Percentiles rank a stretch among this genome's conserved stretches.
These are phyloP conservation scores for Brachyhypopomus gauderio DNA, from an alignment of 2,113 vertebrate species.

Conservation along the genomic window DNA sequence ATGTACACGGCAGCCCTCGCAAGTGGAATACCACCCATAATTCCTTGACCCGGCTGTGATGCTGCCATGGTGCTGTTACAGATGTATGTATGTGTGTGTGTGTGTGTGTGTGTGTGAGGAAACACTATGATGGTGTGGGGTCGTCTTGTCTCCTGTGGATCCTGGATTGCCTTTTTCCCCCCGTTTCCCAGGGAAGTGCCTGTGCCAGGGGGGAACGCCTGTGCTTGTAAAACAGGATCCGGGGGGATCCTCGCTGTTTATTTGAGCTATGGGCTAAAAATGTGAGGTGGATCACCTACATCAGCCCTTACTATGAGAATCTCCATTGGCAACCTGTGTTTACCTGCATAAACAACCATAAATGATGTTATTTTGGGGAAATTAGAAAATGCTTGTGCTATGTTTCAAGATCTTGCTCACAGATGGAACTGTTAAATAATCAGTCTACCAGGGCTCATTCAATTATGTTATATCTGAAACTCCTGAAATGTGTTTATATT, in stretches of 20 bases:
- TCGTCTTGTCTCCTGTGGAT: slow-evolving; percentile 50
- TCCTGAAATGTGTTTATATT: background rate
- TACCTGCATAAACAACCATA: slow-evolving; percentile 44
- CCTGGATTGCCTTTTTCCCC: slow-evolving; percentile 54
- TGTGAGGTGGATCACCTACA: slow-evolving; percentile 30
- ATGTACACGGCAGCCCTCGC: slow-evolving; percentile 18
- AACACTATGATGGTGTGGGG: slow-evolving; percentile 59
- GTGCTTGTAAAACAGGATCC: slow-evolving; percentile 53
- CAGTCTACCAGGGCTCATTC: background rate
- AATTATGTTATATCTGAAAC: background rate
- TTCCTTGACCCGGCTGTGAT: slow-evolving; percentile 47
- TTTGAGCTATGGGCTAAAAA: slow-evolving; percentile 33
- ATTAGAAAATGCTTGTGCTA: slow-evolving; percentile 35
- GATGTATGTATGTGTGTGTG: slow-evolving; percentile 52
- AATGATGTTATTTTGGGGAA: slow-evolving; percentile 47
- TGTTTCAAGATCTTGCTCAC: background rate
- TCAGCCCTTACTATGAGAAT: slow-evolving; percentile 31
- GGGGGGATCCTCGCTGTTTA: slow-evolving; percentile 47
- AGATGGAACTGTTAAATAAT: background rate
- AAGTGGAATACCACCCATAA: slow-evolving; percentile 43
- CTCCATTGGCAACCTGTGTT: slow-evolving; percentile 47
- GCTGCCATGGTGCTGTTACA: slow-evolving; percentile 54
- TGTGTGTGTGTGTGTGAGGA: slow-evolving; percentile 27
- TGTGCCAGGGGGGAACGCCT: slow-evolving; percentile 47
- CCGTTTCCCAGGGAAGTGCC: slow-evolving; percentile 60